Conservation (phyloP, 2,888 invertebrate species). For the Macrosoma leucophasiata region DNA sequence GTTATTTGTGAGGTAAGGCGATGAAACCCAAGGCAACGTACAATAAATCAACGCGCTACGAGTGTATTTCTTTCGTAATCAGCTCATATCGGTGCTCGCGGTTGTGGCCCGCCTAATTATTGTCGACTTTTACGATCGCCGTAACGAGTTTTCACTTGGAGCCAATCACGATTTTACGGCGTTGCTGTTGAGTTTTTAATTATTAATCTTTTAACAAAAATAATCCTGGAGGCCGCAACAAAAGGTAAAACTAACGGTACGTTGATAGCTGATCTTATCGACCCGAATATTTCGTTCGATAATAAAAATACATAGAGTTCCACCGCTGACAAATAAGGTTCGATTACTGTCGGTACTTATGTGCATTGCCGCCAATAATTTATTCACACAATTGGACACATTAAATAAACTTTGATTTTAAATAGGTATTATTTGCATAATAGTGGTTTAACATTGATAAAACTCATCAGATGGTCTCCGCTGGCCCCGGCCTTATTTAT, state of each 20-base stretch:
- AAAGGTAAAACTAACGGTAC: conserved; percentile 15
- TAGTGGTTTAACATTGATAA: conserved; percentile 41
- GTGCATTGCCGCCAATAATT: conserved; percentile 5
- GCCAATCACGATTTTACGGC: conserved; percentile 72
- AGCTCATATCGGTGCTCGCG: conserved; percentile 70
- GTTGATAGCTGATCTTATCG: conserved; percentile 23
- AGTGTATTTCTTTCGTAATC: conserved; percentile 74
- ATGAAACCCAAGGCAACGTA: conserved; percentile 51
- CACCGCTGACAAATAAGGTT: too few species aligned
- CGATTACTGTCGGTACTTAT: too few species aligned
- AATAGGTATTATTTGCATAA: conserved; percentile 39
- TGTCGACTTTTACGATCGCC: conserved; percentile 72
- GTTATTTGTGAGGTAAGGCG: conserved; percentile 44
- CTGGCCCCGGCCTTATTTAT: conserved; percentile 46
- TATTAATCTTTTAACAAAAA: conserved; percentile 35
- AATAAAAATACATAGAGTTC: too few species aligned
- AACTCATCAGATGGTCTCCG: conserved; percentile 42
- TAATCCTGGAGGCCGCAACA: conserved; percentile 23
- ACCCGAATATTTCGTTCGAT: too few species aligned
- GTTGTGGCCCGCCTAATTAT: conserved; percentile 72
- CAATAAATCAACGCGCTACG: conserved; percentile 69
- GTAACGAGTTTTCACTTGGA: conserved; percentile 73
- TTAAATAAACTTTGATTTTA: conserved; percentile 26
- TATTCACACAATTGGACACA: conserved; percentile 23
- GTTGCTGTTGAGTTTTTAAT: conserved; percentile 60